Base-by-base conservation (phyloP, 2,797 vertebrate species). In the Oryzias sinensis region DNA sequence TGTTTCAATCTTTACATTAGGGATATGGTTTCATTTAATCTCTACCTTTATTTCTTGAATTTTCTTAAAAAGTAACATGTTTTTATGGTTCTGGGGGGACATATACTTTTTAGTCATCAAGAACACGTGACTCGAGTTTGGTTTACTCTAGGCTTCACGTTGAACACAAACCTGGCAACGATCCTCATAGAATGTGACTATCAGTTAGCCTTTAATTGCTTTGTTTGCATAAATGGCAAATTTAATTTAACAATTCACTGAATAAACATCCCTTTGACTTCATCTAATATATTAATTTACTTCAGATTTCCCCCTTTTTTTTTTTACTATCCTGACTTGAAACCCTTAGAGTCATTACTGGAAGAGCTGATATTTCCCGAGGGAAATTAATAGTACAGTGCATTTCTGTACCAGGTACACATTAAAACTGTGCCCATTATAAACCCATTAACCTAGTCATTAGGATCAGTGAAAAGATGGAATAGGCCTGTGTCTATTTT, bases 371-470 rank as follows among this genome's bases (percentile, higher is more conserved):
- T 72, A 75, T 81, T 81, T 87, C 89, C 78, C 79, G 0, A 6
- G 85, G 89, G 89, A 90, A 91, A 91, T 91, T 86, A 91, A 83
- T 78, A 77, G 77, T 83, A 81, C 73, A 68, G 63, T 72, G 62
- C 62, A 48, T 88, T 85, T 91, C 77, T 87, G 78, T 84, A 89
- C 79, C 81, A 83, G 80, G 77, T 81, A 79, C 59, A 82, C 81
- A 89, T 88, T 85, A 84, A 86, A 84, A 70, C 79, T 65, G 70
- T 65, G 69, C 65, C 73, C 68, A 83, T 89, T 87, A 90, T 84
- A 87, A 89, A 88, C 72, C 84, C 81, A 89, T 91, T 91, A 92
- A 91, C 85, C 83, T 74, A 87, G 88, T 91, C 87, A 87, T 89
- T 85, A 85, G 62, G 64, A 81, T 77, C 82, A 79, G 71, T 73